These are phyloP conservation scores for Gastrophryne carolinensis DNA, from an alignment of 2,797 vertebrate genomes.

Conservation along the genomic window DNA sequence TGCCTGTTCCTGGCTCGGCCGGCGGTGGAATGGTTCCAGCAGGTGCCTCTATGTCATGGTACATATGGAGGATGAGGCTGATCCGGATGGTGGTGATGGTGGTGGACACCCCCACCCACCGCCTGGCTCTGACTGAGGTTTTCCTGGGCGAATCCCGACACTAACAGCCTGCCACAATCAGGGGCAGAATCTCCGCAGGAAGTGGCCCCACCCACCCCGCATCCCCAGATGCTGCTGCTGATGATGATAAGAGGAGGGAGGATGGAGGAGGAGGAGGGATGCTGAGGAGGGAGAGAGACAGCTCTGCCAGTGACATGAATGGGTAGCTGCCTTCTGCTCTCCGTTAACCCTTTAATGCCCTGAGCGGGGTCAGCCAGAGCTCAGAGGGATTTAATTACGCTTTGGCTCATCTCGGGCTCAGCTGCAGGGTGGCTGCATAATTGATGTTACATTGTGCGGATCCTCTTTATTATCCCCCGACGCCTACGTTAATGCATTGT, in stretches of 20 bases:
- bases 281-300: slow-evolving; percentile 54
- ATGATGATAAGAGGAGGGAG: slow-evolving; percentile 54
- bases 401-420: slow-evolving; percentile 2
- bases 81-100: too few relatives aligned
- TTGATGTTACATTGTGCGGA: background rate
- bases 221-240: slow-evolving; percentile 64
- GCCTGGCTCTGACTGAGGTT: slow-evolving; percentile 7
- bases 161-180: slow-evolving; percentile 51
- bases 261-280: slow-evolving; percentile 50
- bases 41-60: slow-evolving; percentile 23
- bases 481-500: too few relatives aligned
- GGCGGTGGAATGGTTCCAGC: background rate
- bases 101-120: slow-evolving; percentile 14
- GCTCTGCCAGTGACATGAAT: slow-evolving; percentile 62
- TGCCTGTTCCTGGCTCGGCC: background rate
- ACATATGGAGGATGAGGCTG: background rate
- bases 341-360: slow-evolving; percentile 31
- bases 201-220: slow-evolving; percentile 70
- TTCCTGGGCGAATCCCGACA: slow-evolving; percentile 20
- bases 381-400: slow-evolving; percentile 33
- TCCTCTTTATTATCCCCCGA: too few relatives aligned
- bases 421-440: background rate
- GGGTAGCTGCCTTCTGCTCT: background rate
- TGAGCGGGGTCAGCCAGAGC: background rate
- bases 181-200: slow-evolving; percentile 58